Conservation (phyloP, 2,888 invertebrate genomes). For the Frankliniella intonsa region DNA sequence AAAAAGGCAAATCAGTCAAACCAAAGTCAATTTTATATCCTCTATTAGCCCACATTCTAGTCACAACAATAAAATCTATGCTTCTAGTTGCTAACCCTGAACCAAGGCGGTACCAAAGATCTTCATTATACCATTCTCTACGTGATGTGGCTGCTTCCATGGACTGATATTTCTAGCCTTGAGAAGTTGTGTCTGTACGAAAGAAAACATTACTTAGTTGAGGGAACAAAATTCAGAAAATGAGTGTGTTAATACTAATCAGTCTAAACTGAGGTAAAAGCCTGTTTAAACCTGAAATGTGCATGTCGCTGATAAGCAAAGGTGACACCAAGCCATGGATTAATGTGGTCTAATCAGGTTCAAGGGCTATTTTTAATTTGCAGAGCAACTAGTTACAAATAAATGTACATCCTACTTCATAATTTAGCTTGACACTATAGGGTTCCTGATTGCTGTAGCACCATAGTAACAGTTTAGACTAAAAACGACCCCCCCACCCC, state of each 20-base stretch:
- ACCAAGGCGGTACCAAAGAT: background rate
- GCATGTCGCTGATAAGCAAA: too few relatives aligned
- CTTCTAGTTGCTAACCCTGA: background rate
- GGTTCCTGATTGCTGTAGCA: too few relatives aligned
- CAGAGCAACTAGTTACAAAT: too few relatives aligned
- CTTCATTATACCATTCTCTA: background rate
- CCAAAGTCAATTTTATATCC: background rate
- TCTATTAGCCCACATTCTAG: background rate
- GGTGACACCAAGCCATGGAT: too few relatives aligned
- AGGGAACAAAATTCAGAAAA: background rate
- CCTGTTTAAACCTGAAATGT: too few relatives aligned
- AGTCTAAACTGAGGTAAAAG: too few relatives aligned
- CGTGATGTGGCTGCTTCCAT: background rate
- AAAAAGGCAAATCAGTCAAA: background rate
- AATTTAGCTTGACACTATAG: too few relatives aligned
- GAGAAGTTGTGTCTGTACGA: constrained; percentile 4
- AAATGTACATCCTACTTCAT: too few relatives aligned
- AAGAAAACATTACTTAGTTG: background rate
- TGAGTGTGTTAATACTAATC: background rate
- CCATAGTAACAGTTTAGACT: too few relatives aligned
- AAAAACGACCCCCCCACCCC: background rate
- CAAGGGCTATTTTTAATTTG: too few relatives aligned
- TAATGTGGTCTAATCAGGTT: too few relatives aligned
- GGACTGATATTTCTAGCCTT: background rate
- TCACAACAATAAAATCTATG: background rate